Evolutionary conservation across 1,140 invertebrate genomes (phyloP).

Genomic region (Cryptotermes secundus): DNA sequence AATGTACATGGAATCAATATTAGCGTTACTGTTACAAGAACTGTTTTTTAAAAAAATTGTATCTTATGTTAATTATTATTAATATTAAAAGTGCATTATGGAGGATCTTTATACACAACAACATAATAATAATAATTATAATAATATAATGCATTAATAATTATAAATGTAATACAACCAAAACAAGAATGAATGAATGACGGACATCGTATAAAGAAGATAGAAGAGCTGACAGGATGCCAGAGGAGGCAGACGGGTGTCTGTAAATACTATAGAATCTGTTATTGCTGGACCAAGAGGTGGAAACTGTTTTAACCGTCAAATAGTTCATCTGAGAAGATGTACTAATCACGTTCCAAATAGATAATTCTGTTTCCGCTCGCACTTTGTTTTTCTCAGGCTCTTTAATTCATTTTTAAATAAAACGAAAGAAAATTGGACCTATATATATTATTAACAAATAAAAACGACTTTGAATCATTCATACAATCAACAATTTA

Average conservation of each 20-base stretch:
- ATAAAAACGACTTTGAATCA: background rate
- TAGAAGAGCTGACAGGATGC: background rate
- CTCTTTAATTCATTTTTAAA: background rate
- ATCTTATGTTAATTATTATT: slow-evolving; percentile 22
- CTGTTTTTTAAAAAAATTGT: slow-evolving; percentile 16
- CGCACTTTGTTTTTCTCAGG: background rate
- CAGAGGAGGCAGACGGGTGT: background rate
- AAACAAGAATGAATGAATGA: background rate
- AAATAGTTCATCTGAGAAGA: background rate
- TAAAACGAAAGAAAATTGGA: background rate
- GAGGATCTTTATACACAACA: slow-evolving; percentile 20
- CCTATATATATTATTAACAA: background rate
- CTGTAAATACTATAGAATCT: background rate
- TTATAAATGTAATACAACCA: slow-evolving; percentile 23
- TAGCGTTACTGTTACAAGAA: slow-evolving; percentile 29
- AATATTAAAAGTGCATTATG: slow-evolving; percentile 22
- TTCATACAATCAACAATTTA: background rate
- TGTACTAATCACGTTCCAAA: background rate
- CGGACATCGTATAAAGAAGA: background rate
- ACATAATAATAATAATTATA: background rate
- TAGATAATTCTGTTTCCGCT: background rate
- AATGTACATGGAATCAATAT: slow-evolving; percentile 35
- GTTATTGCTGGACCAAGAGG: background rate
- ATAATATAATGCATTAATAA: slow-evolving; percentile 19
- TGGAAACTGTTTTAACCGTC: background rate